Evolutionary conservation across 2,888 invertebrate genomes (phyloP).

Genomic region (Nymphalis urticae): DNA sequence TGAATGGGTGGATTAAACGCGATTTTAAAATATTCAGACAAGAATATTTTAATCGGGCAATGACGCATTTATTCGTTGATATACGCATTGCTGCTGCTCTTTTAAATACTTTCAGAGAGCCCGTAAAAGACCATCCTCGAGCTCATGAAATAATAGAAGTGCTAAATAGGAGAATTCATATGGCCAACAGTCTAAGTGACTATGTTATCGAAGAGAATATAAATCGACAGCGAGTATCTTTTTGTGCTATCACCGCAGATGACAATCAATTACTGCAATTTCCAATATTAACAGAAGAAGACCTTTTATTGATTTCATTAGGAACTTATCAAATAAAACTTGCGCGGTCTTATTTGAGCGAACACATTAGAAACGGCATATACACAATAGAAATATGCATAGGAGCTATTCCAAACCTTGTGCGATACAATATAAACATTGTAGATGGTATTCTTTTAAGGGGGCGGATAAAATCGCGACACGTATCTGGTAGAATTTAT

Average conservation of each 20-base stretch:
- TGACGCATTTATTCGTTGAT: constrained; percentile 23
- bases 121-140: constrained; percentile 7
- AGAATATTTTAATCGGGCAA: constrained; percentile 33
- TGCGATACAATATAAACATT: not conserved
- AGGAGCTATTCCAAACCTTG: too few species aligned
- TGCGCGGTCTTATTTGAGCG: not conserved
- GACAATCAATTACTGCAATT: not conserved
- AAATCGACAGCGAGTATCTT: constrained; percentile 12
- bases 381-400: too few species aligned
- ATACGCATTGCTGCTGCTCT: constrained; percentile 34
- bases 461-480: not conserved
- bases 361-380: not conserved
- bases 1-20: not conserved
- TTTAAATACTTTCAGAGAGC: constrained; percentile 28
- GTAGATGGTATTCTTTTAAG: not conserved
- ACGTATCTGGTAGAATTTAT: not conserved
- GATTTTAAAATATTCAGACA: constrained; percentile 17
- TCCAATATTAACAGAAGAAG: not conserved
- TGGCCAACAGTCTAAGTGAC: constrained; percentile 6
- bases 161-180: constrained; percentile 1
- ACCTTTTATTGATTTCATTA: not conserved
- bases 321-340: not conserved
- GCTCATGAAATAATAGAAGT: constrained; percentile 10
- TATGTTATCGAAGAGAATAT: constrained; percentile 11
- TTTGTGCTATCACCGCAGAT: constrained; percentile 14